These are phyloP conservation scores for Brachypteracias leptosomus DNA, from an alignment of 2,113 vertebrate species.

Conservation along the genomic window DNA sequence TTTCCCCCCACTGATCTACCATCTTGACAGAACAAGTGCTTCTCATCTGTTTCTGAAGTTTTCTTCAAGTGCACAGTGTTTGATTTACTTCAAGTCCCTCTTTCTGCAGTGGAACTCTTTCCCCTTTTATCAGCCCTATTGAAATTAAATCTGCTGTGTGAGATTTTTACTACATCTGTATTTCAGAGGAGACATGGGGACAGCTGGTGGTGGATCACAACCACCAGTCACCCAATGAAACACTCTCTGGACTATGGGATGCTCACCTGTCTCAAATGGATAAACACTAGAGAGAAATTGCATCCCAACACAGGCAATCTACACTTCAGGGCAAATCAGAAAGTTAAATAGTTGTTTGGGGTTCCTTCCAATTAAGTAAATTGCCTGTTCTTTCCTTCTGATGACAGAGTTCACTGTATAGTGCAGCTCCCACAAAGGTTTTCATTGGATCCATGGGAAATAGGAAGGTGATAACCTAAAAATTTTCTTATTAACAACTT, in stretches of 20 bases:
- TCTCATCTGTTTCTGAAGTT: neutral
- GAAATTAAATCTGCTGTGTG: neutral
- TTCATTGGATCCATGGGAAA: neutral
- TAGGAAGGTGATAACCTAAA: neutral
- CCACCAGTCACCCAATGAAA: neutral
- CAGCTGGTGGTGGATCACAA: neutral
- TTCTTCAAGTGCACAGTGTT: neutral
- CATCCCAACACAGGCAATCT: neutral
- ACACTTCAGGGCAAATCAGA: neutral
- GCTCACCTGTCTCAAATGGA: neutral
- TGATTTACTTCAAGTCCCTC: neutral
- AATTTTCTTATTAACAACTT: neutral
- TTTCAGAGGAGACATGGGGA: neutral
- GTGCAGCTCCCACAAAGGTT: neutral
- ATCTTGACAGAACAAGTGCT: neutral
- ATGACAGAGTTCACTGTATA: neutral
- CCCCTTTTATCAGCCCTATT: neutral
- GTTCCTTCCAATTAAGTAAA: neutral
- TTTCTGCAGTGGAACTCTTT: neutral
- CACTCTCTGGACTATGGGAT: neutral
- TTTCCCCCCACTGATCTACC: no score
- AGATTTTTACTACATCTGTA: neutral
- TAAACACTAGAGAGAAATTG: neutral
- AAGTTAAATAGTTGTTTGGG: neutral
- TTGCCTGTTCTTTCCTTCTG: neutral